These are phyloP conservation scores for Morus bassanus DNA, from an alignment of 2,797 vertebrate genomes.

Conservation along the genomic window DNA sequence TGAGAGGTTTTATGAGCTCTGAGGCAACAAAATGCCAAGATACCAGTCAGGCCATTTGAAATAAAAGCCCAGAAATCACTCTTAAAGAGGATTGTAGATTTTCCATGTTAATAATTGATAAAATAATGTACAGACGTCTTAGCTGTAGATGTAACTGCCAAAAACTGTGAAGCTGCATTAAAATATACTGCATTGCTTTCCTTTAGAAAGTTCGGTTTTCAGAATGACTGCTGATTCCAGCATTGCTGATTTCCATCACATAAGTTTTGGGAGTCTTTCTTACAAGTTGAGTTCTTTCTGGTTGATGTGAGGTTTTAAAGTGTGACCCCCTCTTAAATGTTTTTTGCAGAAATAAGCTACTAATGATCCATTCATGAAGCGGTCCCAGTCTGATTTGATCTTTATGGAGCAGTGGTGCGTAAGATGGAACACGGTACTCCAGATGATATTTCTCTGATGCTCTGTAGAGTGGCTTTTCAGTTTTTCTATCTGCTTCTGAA, in stretches of 20 bases:
- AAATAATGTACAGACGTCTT: slow-evolving; percentile 9
- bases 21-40: slow-evolving; percentile 4
- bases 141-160: slow-evolving; percentile 8
- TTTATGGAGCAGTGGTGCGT: not conserved
- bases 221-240: not conserved
- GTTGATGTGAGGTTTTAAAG: not conserved
- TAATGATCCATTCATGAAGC: not conserved
- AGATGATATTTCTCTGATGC: not conserved
- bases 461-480: not conserved
- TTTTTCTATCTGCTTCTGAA: not conserved
- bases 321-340: not conserved
- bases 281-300: not conserved
- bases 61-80: slow-evolving; percentile 38
- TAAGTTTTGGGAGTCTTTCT: not conserved
- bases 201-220: not conserved
- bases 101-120: slow-evolving; percentile 64
- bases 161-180: not conserved
- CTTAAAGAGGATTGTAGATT: not conserved
- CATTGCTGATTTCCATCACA: not conserved
- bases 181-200: not conserved
- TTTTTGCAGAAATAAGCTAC: not conserved
- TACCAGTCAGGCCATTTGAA: slow-evolving; percentile 27
- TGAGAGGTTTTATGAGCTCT: slow-evolving; percentile 23
- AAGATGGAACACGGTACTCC: not conserved
- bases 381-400: not conserved